Conservation (phyloP, 2,797 vertebrate genomes). For the Acipenser ruthenus region DNA sequence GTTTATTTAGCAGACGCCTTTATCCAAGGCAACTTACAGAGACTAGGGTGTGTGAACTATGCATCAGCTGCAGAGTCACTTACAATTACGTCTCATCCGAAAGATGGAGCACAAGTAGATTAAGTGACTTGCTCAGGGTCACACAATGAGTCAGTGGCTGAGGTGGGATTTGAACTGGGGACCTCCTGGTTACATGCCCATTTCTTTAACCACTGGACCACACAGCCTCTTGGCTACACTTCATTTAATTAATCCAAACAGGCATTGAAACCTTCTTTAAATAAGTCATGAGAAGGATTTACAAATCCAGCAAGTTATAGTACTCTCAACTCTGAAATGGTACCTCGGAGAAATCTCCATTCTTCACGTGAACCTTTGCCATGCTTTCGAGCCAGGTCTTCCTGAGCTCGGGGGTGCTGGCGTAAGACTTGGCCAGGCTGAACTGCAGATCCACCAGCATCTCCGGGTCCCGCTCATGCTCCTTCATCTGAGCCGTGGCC, state of each 20-base stretch:
- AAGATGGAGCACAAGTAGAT: no score
- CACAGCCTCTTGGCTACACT: no score
- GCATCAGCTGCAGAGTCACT: no score
- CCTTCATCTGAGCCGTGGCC: conserved; percentile 95
- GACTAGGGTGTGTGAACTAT: no score
- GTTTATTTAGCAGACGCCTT: no score
- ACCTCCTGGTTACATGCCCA: no score
- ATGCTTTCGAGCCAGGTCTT: conserved; percentile 96
- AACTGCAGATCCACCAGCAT: conserved; percentile 94
- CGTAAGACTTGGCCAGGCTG: conserved; percentile 90
- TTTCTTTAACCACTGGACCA: no score
- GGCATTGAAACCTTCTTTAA: not conserved
- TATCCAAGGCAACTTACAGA: no score
- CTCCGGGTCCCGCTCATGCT: conserved; percentile 90
- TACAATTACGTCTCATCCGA: no score
- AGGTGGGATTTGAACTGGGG: no score
- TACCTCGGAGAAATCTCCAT: conserved; percentile 91
- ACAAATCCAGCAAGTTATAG: not conserved
- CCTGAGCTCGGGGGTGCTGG: conserved; percentile 88
- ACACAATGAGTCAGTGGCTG: no score
- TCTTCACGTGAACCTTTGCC: conserved; percentile 91
- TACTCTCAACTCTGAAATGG: not conserved
- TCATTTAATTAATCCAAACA: not conserved
- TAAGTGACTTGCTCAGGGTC: no score
- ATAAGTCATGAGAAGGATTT: not conserved